Base-by-base conservation (phyloP, 2,797 vertebrate genomes). In the Rhadinocentrus ornatus region DNA sequence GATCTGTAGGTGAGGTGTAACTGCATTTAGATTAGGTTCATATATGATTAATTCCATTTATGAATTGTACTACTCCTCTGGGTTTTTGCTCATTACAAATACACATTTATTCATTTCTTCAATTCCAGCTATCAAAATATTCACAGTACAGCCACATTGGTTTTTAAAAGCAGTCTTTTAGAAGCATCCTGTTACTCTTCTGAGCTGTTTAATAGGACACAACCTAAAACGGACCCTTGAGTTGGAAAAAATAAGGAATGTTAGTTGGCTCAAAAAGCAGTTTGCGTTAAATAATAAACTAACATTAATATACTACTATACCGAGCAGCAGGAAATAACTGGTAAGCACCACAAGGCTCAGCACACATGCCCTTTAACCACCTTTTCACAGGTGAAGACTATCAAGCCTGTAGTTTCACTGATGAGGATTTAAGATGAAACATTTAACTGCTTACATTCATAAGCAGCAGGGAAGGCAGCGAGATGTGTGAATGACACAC, bases 1-100 rank as follows among this genome's bases (percentile, higher is more conserved):
- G 65, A 69, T 68, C 60, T 71, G 26, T 29, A 44, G n/a, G 55
- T 31, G 64, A 44, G n/a, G 55, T 31, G 64, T 66, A 70, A 62
- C 26, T 71, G 77, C 65, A 73, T 71, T 41, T 69, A 65, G 68
- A 76, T 81, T 46, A 77, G 50, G 4, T 72, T 68, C 34, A 29
- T 41, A 15, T 27, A 39, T 69, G 62, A 79, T 63, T 77, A 22
- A 77, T 71, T 78, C 50, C 13, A 66, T 57, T 69, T 57, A 62
- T 52, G 57, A 78, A 63, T 32, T 70, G 57, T 27, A n/a, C 9
- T 9, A 34, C 2, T 26, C 20, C 22, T 44, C 46, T 44, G 37
- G 18, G 58, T 69, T 64, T 20, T 53, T 1, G 54, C n/a, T 4
- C 2, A 37, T 58, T 52, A 50, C 32, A n/a, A 46, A 65, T 31